These are phyloP conservation scores for Volucella bombylans DNA, from an alignment of 2,888 invertebrate genomes.

Conservation along the genomic window DNA sequence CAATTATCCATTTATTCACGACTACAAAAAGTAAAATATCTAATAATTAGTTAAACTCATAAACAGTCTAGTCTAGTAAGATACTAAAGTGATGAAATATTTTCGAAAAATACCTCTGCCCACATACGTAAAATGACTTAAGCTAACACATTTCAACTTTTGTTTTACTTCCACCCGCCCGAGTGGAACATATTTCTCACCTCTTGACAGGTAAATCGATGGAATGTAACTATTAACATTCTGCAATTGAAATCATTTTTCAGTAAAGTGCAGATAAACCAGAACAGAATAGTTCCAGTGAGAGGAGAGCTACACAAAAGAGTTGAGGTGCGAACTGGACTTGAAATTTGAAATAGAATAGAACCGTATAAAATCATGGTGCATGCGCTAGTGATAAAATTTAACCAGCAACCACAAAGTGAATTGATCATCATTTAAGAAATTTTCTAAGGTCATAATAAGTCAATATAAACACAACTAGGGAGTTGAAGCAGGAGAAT, in stretches of 20 bases:
- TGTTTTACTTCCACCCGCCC: background rate
- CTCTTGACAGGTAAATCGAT: background rate
- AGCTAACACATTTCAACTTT: background rate
- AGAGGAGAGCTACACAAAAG: slow-evolving; percentile 47
- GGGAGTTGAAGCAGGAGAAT: no score
- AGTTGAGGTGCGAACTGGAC: slow-evolving; percentile 49
- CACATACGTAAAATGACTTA: background rate
- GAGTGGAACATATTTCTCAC: slow-evolving; percentile 1
- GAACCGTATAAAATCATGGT: slow-evolving; percentile 13
- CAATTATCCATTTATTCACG: slow-evolving; percentile 28
- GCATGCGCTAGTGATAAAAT: slow-evolving; percentile 18
- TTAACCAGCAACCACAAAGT: slow-evolving; percentile 17
- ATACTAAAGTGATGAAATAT: background rate
- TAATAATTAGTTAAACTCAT: slow-evolving; percentile 37
- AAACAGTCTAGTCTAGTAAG: background rate
- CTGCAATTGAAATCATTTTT: background rate
- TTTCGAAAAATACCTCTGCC: background rate
- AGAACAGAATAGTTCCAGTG: slow-evolving; percentile 18
- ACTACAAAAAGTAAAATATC: slow-evolving; percentile 31
- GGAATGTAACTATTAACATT: slow-evolving; percentile 3
- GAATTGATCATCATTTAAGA: slow-evolving; percentile 10
- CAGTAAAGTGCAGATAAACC: slow-evolving; percentile 34
- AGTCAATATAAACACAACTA: background rate
- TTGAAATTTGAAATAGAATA: background rate
- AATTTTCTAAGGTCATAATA: slow-evolving; percentile 12